Evolutionary conservation across 2,888 invertebrate species (phyloP).

Genomic region (Miltochrista miniata): DNA sequence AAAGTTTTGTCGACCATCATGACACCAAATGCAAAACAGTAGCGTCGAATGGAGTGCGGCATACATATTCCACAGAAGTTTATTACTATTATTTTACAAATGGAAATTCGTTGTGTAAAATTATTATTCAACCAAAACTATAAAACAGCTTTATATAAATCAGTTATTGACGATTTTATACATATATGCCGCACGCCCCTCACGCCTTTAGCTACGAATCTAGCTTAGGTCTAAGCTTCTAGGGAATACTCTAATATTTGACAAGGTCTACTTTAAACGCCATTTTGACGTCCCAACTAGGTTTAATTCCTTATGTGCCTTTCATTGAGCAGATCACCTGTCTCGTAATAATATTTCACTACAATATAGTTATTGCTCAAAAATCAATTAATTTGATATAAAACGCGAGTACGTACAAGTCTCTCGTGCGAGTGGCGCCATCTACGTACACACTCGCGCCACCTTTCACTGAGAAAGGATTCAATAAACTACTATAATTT

Average conservation of each 20-base stretch:
- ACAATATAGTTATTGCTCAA: slow-evolving; percentile 57
- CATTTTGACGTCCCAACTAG: slow-evolving; percentile 56
- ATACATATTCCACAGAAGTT: not conserved
- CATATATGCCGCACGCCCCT: slow-evolving; percentile 38
- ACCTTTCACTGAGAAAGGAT: slow-evolving; percentile 47
- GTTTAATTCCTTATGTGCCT: slow-evolving; percentile 79
- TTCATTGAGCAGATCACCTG: slow-evolving; percentile 69
- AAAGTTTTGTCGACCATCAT: slow-evolving; percentile 25
- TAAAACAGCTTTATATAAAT: no score
- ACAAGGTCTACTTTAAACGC: slow-evolving; percentile 51
- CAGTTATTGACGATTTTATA: not conserved
- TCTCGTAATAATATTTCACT: slow-evolving; percentile 51
- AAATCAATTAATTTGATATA: slow-evolving; percentile 43
- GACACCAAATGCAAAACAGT: slow-evolving; percentile 41
- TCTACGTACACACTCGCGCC: slow-evolving; percentile 9
- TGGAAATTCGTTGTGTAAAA: slow-evolving; percentile 12
- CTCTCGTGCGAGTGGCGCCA: not conserved
- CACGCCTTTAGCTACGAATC: slow-evolving; percentile 50
- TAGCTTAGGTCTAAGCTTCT: slow-evolving; percentile 68
- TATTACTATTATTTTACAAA: not conserved
- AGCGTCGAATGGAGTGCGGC: slow-evolving; percentile 41
- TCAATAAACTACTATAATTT: slow-evolving; percentile 62
- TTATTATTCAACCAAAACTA: not conserved
- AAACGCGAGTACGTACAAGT: slow-evolving; percentile 9
- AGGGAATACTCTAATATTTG: slow-evolving; percentile 61